phyloP scores from a whole-genome alignment of 2,797 vertebrate species.

The Alectoris magna region DNA sequence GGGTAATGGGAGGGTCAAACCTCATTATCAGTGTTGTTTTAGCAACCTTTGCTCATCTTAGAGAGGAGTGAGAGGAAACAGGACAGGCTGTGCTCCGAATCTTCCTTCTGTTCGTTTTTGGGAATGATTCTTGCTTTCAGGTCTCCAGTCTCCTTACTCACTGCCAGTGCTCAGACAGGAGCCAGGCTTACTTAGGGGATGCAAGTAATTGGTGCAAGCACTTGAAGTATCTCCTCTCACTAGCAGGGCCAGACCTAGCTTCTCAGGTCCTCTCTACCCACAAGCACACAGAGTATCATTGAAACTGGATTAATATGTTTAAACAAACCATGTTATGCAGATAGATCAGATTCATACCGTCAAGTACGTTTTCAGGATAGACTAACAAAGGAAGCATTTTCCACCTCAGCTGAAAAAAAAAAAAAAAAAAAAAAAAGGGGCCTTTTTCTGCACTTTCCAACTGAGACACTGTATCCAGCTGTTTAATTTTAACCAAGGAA shows the following conservation, averaged over 20 bases:
- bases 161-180: neutral
- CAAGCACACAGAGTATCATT: neutral
- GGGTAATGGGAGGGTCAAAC: conserved; percentile 25
- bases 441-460: neutral
- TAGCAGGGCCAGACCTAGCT: neutral
- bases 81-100: neutral
- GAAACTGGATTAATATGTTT: neutral
- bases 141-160: neutral
- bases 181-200: rapidly evolving
- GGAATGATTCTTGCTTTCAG: neutral
- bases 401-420: neutral
- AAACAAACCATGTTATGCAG: neutral
- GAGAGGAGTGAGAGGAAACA: neutral
- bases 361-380: neutral
- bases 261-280: neutral
- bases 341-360: neutral
- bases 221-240: neutral
- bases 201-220: neutral
- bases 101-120: neutral
- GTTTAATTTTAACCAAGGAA: neutral
- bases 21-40: conserved; percentile 23
- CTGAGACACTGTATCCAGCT: neutral
- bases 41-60: conserved; percentile 34
- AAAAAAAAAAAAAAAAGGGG: neutral
- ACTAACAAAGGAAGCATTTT: neutral